Evolutionary conservation across 2,888 invertebrate species (phyloP).

Genomic region (Poecilus cupreus): DNA sequence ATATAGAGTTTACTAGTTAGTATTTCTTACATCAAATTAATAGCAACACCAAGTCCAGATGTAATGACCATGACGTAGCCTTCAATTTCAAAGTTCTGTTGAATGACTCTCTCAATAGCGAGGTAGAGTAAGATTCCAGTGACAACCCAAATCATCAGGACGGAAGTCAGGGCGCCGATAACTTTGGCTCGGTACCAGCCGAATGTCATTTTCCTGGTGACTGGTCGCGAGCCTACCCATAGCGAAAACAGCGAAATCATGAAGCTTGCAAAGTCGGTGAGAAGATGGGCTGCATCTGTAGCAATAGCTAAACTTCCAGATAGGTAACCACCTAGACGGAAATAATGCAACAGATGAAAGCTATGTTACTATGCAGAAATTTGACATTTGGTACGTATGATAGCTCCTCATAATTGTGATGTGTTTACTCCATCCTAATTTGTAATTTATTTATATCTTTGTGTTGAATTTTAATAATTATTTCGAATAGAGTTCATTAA

Average conservation of each 20-base stretch:
- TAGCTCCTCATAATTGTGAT: no score
- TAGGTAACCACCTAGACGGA: conserved; percentile 77
- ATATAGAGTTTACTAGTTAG: no score
- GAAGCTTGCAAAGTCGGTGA: conserved; percentile 98
- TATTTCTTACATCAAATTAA: conserved; percentile 90
- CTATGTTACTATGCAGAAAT: no score
- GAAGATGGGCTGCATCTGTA: conserved; percentile 97
- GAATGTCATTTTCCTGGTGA: conserved; percentile 92
- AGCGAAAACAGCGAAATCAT: conserved; percentile 98
- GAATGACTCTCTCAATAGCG: conserved; percentile 90
- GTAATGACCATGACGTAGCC: conserved; percentile 94
- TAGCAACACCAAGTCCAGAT: conserved; percentile 92
- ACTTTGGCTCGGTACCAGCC: conserved; percentile 98
- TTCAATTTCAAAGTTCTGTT: conserved; percentile 89
- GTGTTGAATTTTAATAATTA: conserved; percentile 10
- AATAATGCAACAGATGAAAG: no score
- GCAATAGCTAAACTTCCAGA: conserved; percentile 84
- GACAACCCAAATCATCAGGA: conserved; percentile 97
- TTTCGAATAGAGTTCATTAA: neutral
- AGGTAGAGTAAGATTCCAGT: conserved; percentile 96
- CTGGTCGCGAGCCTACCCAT: conserved; percentile 89
- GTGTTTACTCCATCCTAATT: no score
- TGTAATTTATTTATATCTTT: no score
- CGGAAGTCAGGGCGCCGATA: conserved; percentile 97
- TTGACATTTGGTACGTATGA: no score